Percentiles rank a stretch among this genome's conserved stretches.
These are phyloP conservation scores for Sebastes miniatus DNA, from an alignment of 2,797 vertebrate genomes.

Conservation along the genomic window DNA sequence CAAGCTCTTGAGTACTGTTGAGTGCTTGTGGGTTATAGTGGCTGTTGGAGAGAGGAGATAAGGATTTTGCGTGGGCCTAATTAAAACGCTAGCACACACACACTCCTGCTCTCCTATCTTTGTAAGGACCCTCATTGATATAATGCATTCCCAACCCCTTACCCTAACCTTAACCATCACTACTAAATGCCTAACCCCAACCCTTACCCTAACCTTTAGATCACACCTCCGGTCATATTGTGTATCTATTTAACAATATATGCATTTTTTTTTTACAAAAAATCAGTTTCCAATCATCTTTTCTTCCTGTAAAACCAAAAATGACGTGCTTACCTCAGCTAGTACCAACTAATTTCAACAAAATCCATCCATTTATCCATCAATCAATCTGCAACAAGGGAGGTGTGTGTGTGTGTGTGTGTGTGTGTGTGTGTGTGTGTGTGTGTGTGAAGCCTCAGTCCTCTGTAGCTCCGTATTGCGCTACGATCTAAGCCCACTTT, in stretches of 20 bases:
- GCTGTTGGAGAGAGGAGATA: conserved; percentile 58
- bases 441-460: too few relatives aligned
- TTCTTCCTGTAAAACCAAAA: too few relatives aligned
- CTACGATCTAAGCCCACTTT: too few relatives aligned
- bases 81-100: conserved; percentile 47
- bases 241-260: neutral
- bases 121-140: neutral
- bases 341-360: too few relatives aligned
- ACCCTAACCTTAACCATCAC: neutral
- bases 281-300: neutral
- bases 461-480: too few relatives aligned
- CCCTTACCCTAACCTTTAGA: neutral
- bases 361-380: too few relatives aligned
- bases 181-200: neutral
- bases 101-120: neutral
- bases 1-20: conserved; percentile 38
- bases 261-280: neutral
- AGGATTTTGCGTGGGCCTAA: conserved; percentile 65
- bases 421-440: too few relatives aligned
- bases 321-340: too few relatives aligned
- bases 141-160: neutral
- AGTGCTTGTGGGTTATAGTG: conserved; percentile 56
- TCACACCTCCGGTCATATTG: neutral
- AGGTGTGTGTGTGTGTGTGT: too few relatives aligned
- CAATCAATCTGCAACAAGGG: too few relatives aligned